A percentile compares a stretch with the other conserved stretches of the same genome.
These are phyloP conservation scores for Lethrus apterus DNA, from an alignment of 1,140 invertebrate species.

Conservation along the genomic window DNA sequence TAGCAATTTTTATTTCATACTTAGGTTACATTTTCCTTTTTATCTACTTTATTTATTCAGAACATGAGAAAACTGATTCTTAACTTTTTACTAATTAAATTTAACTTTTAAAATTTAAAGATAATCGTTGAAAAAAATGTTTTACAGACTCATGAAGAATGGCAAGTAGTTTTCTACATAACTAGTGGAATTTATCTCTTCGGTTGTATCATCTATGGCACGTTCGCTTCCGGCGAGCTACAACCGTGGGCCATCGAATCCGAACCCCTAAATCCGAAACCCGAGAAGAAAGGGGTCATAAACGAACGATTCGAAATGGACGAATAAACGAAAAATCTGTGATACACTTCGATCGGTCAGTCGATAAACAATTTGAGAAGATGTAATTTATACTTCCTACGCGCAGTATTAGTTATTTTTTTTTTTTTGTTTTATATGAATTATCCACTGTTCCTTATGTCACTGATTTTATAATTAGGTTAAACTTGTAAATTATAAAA, in stretches of 20 bases:
- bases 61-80: neutral
- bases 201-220: conserved; percentile 69
- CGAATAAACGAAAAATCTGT: neutral
- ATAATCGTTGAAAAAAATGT: no score
- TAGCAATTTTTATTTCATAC: no score
- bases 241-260: conserved; percentile 62
- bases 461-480: no score
- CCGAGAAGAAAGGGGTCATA: conserved; percentile 9
- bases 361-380: no score
- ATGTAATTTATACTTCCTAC: no score
- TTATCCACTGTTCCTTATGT: no score
- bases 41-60: neutral
- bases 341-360: no score
- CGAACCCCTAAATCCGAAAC: neutral
- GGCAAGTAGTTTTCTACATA: conserved; percentile 80
- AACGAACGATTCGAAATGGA: conserved; percentile 13
- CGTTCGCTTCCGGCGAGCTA: conserved; percentile 71
- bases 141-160: conserved; percentile 63
- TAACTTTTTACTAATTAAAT: neutral
- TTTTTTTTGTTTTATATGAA: no score
- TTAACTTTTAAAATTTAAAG: conserved; percentile 4
- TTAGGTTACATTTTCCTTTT: no score
- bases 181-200: conserved; percentile 67
- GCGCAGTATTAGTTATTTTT: no score
- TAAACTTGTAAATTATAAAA: no score